A percentile compares a stretch with the other conserved stretches of the same genome.
Evolutionary conservation across 64 coral and sea anemone species (phyloP).

Genomic region (Platygyra sinensis): DNA sequence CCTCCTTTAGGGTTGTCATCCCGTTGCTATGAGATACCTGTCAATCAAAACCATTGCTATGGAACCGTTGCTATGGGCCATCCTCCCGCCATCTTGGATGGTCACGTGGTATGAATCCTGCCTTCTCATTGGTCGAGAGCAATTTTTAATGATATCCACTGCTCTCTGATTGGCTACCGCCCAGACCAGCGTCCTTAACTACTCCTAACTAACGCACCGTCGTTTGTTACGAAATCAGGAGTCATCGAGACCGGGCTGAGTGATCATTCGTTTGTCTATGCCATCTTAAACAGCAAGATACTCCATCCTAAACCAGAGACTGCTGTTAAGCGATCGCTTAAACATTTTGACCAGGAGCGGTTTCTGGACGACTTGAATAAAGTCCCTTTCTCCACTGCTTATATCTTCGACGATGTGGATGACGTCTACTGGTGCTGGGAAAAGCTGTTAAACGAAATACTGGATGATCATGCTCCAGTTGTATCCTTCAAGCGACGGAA

Average conservation of each 20-base stretch:
- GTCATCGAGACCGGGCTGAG: constrained; percentile 43
- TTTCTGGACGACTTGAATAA: constrained; percentile 19
- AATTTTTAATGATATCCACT: too few relatives aligned
- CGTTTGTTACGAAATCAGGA: neutral
- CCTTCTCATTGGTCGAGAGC: too few relatives aligned
- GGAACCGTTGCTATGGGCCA: too few relatives aligned
- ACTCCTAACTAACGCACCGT: constrained; percentile 36
- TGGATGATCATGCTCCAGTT: constrained; percentile 48
- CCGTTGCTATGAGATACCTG: too few relatives aligned
- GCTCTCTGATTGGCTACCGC: too few relatives aligned
- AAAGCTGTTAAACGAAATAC: constrained; percentile 42
- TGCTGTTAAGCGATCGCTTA: neutral
- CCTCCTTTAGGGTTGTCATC: too few relatives aligned
- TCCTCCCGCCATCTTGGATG: too few relatives aligned
- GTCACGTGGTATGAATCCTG: too few relatives aligned
- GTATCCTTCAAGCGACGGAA: constrained; percentile 13
- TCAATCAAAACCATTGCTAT: too few relatives aligned
- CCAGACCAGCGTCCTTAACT: too few relatives aligned
- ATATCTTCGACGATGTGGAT: constrained; percentile 38
- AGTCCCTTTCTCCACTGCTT: constrained; percentile 37
- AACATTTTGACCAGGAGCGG: constrained; percentile 6
- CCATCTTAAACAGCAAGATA: too few relatives aligned
- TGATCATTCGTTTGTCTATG: neutral
- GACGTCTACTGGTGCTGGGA: constrained; percentile 56
- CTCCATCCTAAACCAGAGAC: too few relatives aligned